Conservation (phyloP, 2,113 vertebrate genomes). For the Coptodon rendalli region DNA sequence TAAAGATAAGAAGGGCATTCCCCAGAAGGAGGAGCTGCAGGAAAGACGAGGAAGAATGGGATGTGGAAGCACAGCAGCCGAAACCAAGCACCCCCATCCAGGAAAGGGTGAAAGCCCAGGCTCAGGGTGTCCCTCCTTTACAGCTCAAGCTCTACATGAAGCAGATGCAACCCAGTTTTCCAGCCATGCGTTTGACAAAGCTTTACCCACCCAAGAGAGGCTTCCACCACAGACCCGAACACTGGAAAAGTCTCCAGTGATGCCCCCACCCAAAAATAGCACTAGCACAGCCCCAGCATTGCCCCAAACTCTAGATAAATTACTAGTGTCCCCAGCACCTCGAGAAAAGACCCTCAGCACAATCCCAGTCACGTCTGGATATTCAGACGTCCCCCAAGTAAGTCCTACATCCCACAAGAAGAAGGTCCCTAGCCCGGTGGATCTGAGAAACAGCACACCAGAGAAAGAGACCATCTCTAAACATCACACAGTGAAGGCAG, state of each 20-base stretch:
- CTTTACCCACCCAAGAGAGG: not conserved
- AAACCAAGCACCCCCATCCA: constrained; percentile 10
- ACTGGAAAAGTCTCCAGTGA: not conserved
- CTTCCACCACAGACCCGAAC: not conserved
- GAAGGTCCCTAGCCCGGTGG: not conserved
- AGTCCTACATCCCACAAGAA: not conserved
- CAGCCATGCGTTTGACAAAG: not conserved
- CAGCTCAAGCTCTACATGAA: not conserved
- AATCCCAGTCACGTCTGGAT: not conserved
- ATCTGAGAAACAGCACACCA: constrained; percentile 30
- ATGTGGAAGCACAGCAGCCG: not conserved
- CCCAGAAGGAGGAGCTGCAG: not conserved
- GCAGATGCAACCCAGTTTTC: not conserved
- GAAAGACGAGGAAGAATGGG: not conserved
- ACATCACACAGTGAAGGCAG: constrained; percentile 59
- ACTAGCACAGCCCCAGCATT: not conserved
- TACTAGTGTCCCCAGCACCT: not conserved
- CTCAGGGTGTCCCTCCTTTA: not conserved
- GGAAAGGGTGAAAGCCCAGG: not conserved
- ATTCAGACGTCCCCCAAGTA: not conserved
- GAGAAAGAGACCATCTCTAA: constrained; percentile 22
- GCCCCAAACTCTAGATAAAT: constrained; percentile 6
- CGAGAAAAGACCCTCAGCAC: constrained; percentile 4
- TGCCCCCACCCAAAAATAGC: not conserved
- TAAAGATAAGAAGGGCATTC: not conserved